Base-by-base conservation (phyloP, 2,113 vertebrate genomes). In the Ramphastos sulfuratus region DNA sequence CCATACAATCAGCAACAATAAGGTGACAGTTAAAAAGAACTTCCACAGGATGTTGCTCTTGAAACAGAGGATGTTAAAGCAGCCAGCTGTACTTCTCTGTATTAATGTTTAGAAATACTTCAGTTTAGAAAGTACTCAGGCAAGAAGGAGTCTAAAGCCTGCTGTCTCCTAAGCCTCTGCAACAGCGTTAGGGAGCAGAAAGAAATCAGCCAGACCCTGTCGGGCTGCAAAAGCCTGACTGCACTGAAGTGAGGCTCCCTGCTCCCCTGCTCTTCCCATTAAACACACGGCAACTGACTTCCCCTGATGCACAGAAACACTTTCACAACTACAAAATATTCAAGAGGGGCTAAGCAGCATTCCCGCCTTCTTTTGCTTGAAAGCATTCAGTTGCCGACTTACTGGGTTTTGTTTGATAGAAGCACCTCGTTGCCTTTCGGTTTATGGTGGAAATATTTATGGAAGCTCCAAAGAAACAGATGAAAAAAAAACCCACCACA, bases 191-290 rank as follows among this genome's bases (percentile, higher is more conserved):
- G 30, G 19, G 48, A 94, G 58, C 56, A 80, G 64, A 82, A 87
- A 55, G 82, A 63, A 27, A 89, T 24, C 27, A 81, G 21, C 1
- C 7, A 30, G 10, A 58, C 18, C 6, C 52, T 42, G 35, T 20
- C 19, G 75, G 46, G 50, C 89, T 18, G 21, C 30, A 81, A 28
- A 85, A 83, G 31, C 15, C 21, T 66, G 28, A 50, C 67, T 25
- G 10, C 2, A n/a, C 1, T 4, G 20, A 66, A 73, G 50, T 3
- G 69, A 46, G 0, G 0, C 7, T 61, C 39, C 1, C 4, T 46
- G 44, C 30, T 54, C 39, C 27, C 50, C 46, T 0, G 0, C 28
- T 73, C 55, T 78, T 73, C 30, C 64, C 30, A 27, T n/a, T 46
- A 58, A 79, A 82, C 24, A 67, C 20, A 46, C 1, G 8, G 27